These are phyloP conservation scores for Semicossyphus pulcher DNA, from an alignment of 2,113 vertebrate species.

Conservation along the genomic window DNA sequence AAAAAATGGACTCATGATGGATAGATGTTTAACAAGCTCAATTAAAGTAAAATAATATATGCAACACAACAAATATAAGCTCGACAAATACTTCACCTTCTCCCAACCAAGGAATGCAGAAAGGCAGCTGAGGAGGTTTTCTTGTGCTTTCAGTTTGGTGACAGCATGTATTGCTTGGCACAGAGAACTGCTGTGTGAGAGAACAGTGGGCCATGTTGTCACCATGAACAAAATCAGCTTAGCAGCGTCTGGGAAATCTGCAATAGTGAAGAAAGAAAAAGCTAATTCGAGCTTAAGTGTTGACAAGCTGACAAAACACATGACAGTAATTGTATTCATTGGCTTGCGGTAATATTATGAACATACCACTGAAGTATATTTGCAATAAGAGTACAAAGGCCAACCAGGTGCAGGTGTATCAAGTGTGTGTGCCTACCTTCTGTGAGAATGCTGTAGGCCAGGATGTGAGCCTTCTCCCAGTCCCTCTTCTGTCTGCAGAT, in stretches of 20 bases:
- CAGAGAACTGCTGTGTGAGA: slow-evolving; percentile 81
- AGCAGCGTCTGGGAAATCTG: slow-evolving; percentile 90
- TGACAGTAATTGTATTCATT: no score
- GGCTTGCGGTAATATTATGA: no score
- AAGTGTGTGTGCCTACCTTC: slow-evolving; percentile 85
- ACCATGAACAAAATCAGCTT: slow-evolving; percentile 91
- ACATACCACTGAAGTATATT: no score
- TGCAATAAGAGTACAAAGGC: no score
- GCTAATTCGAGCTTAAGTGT: no score
- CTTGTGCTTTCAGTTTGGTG: slow-evolving; percentile 83
- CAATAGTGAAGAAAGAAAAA: slow-evolving; percentile 5
- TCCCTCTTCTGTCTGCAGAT: slow-evolving; percentile 90
- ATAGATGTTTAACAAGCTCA: no score
- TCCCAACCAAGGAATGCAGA: slow-evolving; percentile 89
- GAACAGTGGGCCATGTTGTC: slow-evolving; percentile 89
- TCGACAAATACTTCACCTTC: slow-evolving; percentile 83
- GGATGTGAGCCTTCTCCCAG: slow-evolving; percentile 88
- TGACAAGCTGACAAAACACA: no score
- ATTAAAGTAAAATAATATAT: neutral
- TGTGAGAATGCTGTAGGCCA: slow-evolving; percentile 90
- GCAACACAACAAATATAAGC: neutral
- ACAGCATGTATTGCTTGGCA: slow-evolving; percentile 90
- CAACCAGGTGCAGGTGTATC: neutral
- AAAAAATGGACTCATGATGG: no score
- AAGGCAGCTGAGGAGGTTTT: slow-evolving; percentile 83